These are phyloP conservation scores for Lacanobia oleracea DNA, from an alignment of 2,888 invertebrate genomes.

Conservation along the genomic window DNA sequence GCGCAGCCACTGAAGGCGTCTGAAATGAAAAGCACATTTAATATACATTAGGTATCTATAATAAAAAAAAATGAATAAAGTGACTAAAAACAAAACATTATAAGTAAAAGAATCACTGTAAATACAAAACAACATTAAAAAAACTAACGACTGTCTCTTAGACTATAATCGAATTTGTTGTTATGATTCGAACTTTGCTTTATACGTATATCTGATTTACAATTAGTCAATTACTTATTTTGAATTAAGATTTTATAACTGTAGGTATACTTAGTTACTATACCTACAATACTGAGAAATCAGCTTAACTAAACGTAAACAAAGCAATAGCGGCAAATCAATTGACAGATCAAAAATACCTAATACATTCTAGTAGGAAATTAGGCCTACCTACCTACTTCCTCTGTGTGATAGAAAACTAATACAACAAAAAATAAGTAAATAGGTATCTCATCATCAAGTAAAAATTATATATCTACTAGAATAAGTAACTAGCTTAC, in stretches of 20 bases:
- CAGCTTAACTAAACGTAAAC: too few relatives aligned
- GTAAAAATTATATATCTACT: conserved; percentile 2
- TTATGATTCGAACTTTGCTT: too few relatives aligned
- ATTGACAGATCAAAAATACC: conserved; percentile 9
- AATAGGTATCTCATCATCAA: neutral
- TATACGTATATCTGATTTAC: too few relatives aligned
- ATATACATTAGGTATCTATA: conserved; percentile 9
- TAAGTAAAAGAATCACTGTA: neutral
- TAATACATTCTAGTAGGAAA: conserved; percentile 1
- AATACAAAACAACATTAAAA: neutral
- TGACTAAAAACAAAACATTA: neutral
- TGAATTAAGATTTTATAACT: too few relatives aligned
- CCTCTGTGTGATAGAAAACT: conserved; percentile 7
- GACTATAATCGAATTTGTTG: too few relatives aligned
- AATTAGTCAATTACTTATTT: too few relatives aligned
- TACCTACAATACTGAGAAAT: too few relatives aligned
- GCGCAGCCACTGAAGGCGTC: conserved; percentile 27
- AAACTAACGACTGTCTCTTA: neutral
- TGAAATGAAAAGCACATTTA: conserved; percentile 28
- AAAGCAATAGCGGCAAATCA: neutral
- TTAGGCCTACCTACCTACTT: neutral
- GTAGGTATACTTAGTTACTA: too few relatives aligned
- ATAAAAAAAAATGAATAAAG: neutral
- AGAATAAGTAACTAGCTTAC: neutral
- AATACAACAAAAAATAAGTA: conserved; percentile 8